Evolutionary conservation across 2,888 invertebrate species (phyloP).

Genomic region (Pollenia griseotomentosa): DNA sequence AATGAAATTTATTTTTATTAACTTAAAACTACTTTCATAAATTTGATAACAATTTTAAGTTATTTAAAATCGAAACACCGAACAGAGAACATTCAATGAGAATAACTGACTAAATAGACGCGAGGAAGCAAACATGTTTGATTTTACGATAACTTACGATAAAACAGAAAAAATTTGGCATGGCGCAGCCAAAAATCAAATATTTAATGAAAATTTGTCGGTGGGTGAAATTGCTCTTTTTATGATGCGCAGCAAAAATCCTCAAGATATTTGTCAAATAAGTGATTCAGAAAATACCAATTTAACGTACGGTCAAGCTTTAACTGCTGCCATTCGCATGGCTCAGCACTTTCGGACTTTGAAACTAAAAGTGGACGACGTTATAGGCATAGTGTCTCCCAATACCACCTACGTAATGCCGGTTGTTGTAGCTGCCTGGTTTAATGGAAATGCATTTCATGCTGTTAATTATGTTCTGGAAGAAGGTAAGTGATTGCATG

Average conservation of each 20-base stretch:
- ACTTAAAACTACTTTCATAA: conserved; percentile 5
- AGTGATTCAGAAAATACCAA: conserved; percentile 75
- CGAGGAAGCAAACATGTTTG: background rate
- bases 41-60: background rate
- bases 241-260: conserved; percentile 7
- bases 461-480: conserved; percentile 77
- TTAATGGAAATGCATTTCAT: conserved; percentile 78
- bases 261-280: conserved; percentile 68
- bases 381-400: conserved; percentile 75
- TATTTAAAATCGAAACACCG: background rate
- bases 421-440: conserved; percentile 77
- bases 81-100: background rate
- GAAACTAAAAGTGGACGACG: conserved; percentile 74
- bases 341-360: conserved; percentile 68
- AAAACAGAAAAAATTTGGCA: conserved; percentile 26
- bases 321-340: conserved; percentile 69
- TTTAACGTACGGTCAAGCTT: conserved; percentile 73
- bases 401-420: conserved; percentile 77
- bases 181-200: background rate
- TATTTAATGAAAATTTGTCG: conserved; percentile 18
- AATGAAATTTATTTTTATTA: background rate
- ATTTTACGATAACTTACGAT: background rate
- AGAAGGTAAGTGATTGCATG: conserved; percentile 48
- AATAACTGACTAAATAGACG: background rate
- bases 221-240: background rate